These are phyloP conservation scores for Yponomeuta evonymella DNA, from an alignment of 2,888 invertebrate species.

Conservation along the genomic window DNA sequence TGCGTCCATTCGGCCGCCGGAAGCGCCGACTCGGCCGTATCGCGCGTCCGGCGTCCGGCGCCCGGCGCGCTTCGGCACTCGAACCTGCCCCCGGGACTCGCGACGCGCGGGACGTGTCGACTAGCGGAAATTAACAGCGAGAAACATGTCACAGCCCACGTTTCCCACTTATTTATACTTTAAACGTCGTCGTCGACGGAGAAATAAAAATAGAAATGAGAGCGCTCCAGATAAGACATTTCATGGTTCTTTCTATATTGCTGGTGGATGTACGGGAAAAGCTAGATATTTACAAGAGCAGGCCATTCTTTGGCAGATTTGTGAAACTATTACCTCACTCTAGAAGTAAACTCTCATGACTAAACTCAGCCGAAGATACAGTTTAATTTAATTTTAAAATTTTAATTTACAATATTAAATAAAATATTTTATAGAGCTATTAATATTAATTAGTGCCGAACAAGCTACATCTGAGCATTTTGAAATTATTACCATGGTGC, in stretches of 20 bases:
- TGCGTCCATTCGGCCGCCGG: not conserved
- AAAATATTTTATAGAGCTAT: not conserved
- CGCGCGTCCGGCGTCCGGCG: conserved; percentile 26
- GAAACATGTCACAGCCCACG: conserved; percentile 3
- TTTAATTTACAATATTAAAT: not conserved
- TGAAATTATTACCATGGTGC: not conserved
- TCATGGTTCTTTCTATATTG: not conserved
- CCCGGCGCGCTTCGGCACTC: conserved; percentile 23
- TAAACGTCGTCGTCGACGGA: not conserved
- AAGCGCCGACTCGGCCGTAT: conserved; percentile 8
- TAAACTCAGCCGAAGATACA: no score
- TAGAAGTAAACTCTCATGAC: no score
- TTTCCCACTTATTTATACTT: not conserved
- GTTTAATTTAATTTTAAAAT: not conserved
- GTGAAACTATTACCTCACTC: no score
- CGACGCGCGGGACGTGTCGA: not conserved
- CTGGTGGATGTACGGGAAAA: not conserved
- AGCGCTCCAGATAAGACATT: not conserved
- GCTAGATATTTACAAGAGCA: no score
- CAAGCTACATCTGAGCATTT: not conserved
- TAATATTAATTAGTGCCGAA: not conserved
- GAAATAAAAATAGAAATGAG: not conserved
- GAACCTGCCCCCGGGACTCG: not conserved
- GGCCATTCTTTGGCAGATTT: no score
- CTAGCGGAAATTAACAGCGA: conserved; percentile 11